These are phyloP conservation scores for Wiebesia pumilae DNA, from an alignment of 1,140 invertebrate species.

Conservation along the genomic window DNA sequence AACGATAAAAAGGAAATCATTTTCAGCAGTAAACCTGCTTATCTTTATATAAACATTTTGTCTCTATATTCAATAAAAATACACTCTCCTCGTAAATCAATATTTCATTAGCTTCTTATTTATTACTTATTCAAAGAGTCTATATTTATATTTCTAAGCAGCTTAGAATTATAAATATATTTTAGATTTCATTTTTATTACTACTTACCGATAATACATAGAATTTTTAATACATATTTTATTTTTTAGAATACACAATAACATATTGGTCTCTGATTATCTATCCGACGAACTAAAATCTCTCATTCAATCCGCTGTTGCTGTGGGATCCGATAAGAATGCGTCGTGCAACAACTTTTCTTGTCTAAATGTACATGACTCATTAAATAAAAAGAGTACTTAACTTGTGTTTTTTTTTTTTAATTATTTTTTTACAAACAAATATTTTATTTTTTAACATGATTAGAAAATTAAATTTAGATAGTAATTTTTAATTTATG, in stretches of 20 bases:
- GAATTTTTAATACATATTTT: too few relatives aligned
- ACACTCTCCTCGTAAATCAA: too few relatives aligned
- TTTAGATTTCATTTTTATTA: too few relatives aligned
- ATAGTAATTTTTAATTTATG: constrained; percentile 1
- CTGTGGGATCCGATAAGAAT: constrained; percentile 59
- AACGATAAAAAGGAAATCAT: too few relatives aligned
- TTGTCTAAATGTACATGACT: constrained; percentile 38
- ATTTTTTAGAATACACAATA: constrained; percentile 64
- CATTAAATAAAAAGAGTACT: constrained; percentile 23
- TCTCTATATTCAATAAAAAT: too few relatives aligned
- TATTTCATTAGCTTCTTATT: too few relatives aligned
- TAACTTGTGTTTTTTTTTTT: neutral
- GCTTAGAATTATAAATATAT: too few relatives aligned
- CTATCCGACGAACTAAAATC: constrained; percentile 62
- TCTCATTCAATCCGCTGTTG: constrained; percentile 68
- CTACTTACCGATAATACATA: neutral
- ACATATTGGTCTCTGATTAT: constrained; percentile 62
- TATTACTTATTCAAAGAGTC: too few relatives aligned
- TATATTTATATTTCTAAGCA: too few relatives aligned
- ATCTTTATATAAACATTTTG: too few relatives aligned
- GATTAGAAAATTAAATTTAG: neutral
- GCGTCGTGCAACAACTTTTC: constrained; percentile 44
- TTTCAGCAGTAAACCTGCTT: too few relatives aligned
- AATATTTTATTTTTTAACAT: neutral
- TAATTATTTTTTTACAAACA: neutral